These are phyloP conservation scores for Rousettus madagascariensis DNA, from an alignment of 2,797 vertebrate genomes.

Conservation along the genomic window DNA sequence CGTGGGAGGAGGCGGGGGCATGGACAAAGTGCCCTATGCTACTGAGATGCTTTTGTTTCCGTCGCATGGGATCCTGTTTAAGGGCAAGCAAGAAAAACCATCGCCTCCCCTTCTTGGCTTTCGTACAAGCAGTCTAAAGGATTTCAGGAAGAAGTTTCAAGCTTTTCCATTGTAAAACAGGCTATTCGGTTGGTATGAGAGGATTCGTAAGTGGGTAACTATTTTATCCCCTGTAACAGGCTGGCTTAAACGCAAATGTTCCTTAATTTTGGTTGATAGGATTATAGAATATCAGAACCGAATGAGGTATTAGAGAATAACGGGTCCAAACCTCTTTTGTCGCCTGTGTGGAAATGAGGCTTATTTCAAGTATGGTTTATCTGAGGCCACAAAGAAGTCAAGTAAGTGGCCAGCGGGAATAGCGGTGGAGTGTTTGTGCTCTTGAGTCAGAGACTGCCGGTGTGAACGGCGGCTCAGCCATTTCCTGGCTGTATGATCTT, in stretches of 20 bases:
- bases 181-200: conserved; percentile 10
- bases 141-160: neutral
- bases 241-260: conserved; percentile 49
- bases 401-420: neutral
- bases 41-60: neutral
- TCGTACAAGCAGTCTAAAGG: neutral
- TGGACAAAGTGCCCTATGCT: neutral
- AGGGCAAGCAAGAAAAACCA: neutral
- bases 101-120: neutral
- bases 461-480: neutral
- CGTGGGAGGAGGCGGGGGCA: neutral
- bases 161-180: conserved; percentile 14
- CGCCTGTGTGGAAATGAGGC: conserved; percentile 2
- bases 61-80: neutral
- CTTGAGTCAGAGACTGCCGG: neutral
- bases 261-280: conserved; percentile 56
- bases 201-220: conserved; percentile 10
- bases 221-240: conserved; percentile 44
- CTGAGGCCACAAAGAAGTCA: conserved; percentile 1
- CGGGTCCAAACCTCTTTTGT: neutral
- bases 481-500: neutral
- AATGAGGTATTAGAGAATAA: conserved; percentile 15
- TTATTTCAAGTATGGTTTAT: conserved; percentile 38
- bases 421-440: neutral
- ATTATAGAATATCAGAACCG: conserved; percentile 11